Conservation (phyloP, 2,888 invertebrate species). For the Cosmopolites sordidus region DNA sequence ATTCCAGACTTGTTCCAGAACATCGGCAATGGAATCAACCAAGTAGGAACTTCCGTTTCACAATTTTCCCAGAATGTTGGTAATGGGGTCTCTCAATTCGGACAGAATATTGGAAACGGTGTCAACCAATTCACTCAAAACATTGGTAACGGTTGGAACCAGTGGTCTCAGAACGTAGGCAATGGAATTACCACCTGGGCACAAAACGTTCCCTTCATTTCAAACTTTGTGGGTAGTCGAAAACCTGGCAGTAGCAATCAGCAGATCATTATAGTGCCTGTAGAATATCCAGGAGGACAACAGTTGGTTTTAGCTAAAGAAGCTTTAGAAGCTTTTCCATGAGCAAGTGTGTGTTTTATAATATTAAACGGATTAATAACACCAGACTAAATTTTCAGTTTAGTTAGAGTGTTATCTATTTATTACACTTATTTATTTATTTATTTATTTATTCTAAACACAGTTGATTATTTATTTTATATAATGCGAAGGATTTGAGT, state of each 20-base stretch:
- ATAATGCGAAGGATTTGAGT: too few species aligned
- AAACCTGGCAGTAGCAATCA: conserved; percentile 1
- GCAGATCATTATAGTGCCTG: conserved; percentile 25
- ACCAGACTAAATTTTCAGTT: too few species aligned
- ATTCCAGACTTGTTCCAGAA: conserved; percentile 58
- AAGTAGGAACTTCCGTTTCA: conserved; percentile 25
- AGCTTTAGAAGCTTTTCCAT: conserved; percentile 25
- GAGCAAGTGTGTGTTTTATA: too few species aligned
- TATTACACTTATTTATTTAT: too few species aligned
- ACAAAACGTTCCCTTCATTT: conserved; percentile 31
- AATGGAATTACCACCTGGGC: conserved; percentile 29
- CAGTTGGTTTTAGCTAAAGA: conserved; percentile 21
- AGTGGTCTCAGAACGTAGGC: conserved; percentile 31
- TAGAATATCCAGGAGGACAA: conserved; percentile 20
- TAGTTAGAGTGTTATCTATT: too few species aligned
- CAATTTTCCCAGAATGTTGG: conserved; percentile 31
- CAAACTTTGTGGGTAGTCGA: conserved; percentile 23
- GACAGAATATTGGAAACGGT: conserved; percentile 28
- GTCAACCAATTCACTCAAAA: conserved; percentile 29
- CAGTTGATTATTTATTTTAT: too few species aligned
- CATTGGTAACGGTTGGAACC: conserved; percentile 29
- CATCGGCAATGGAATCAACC: conserved; percentile 54
- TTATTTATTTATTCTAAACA: too few species aligned
- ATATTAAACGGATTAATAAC: too few species aligned
- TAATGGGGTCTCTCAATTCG: conserved; percentile 26